Conservation (phyloP, 1,140 invertebrate species). For the Vanessa tameamea region DNA sequence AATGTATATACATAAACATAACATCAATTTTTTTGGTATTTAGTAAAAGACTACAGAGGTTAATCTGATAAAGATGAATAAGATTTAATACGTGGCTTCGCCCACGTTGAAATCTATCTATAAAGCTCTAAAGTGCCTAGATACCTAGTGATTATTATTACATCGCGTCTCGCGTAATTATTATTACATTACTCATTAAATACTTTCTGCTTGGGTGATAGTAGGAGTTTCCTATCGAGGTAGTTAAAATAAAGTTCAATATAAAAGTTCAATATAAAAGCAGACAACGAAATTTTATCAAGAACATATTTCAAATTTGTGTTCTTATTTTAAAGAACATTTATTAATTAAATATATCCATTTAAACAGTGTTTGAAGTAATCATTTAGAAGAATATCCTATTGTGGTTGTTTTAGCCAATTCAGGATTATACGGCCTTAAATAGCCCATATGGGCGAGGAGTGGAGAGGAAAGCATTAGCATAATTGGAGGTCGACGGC, state of each 20-base stretch:
- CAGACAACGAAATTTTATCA: too few species aligned
- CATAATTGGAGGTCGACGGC: constrained; percentile 75
- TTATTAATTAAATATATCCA: too few species aligned
- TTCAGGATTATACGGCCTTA: constrained; percentile 19
- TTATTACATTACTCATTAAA: too few species aligned
- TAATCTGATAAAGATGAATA: background rate
- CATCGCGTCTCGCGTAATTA: too few species aligned
- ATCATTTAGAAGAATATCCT: background rate
- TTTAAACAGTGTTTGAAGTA: background rate
- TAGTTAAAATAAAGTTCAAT: too few species aligned
- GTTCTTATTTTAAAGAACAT: too few species aligned
- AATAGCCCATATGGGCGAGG: constrained; percentile 33
- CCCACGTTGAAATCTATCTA: constrained; percentile 1
- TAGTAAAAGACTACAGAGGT: background rate
- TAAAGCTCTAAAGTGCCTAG: background rate
- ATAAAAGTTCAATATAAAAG: too few species aligned
- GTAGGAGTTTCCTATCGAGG: too few species aligned
- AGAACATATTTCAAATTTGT: too few species aligned
- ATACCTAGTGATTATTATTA: too few species aligned
- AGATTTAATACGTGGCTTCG: background rate
- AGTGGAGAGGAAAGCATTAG: constrained; percentile 60
- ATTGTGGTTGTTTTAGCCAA: constrained; percentile 7
- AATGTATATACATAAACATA: too few species aligned
- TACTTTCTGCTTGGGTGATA: too few species aligned
- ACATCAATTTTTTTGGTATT: background rate